A percentile compares a stretch with the other conserved stretches of the same genome.
Evolutionary conservation across 2,888 invertebrate genomes (phyloP).

Genomic region (Limnephilus marmoratus): DNA sequence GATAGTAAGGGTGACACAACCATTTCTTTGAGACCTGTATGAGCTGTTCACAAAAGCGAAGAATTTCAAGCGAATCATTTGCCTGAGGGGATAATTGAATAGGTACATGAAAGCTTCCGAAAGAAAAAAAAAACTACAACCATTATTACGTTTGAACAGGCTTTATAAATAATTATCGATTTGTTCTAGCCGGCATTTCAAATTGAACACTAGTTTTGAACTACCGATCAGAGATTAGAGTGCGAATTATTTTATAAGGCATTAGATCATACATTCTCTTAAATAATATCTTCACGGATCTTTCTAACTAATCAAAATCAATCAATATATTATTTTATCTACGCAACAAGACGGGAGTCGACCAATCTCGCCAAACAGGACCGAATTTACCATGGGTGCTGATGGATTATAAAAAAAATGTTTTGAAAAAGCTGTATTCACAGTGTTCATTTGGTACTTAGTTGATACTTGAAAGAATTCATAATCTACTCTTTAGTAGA

Average conservation of each 20-base stretch:
- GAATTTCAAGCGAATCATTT: too few relatives aligned
- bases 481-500: too few relatives aligned
- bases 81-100: background rate
- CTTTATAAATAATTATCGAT: background rate
- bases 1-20: too few relatives aligned
- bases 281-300: background rate
- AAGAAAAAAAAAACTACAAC: background rate
- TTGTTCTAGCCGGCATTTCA: background rate
- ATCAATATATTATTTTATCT: background rate
- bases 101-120: background rate
- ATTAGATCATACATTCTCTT: background rate
- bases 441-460: too few relatives aligned
- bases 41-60: too few relatives aligned
- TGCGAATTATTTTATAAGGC: background rate
- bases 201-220: background rate
- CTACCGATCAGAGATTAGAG: background rate
- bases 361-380: background rate
- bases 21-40: too few relatives aligned
- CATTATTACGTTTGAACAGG: background rate
- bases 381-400: background rate
- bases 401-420: background rate
- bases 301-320: background rate
- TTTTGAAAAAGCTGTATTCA: too few relatives aligned
- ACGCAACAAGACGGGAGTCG: background rate
- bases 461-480: too few relatives aligned